phyloP scores from a whole-genome alignment of 2,797 vertebrate species.

The Hydrocynus forskahlii region DNA sequence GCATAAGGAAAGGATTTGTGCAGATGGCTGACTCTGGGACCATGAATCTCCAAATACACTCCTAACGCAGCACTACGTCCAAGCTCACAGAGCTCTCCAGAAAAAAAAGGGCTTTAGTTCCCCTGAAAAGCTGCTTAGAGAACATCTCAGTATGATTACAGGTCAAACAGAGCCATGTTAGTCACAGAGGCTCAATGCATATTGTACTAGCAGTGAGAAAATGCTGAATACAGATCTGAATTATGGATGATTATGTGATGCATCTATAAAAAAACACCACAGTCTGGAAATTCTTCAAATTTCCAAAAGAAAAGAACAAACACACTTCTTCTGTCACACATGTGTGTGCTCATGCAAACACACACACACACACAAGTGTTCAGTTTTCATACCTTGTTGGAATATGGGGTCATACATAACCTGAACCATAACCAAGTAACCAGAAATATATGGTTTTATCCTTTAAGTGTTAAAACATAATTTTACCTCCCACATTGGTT shows the following conservation, averaged over 20 bases:
- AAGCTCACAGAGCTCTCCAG: constrained; percentile 22
- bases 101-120: constrained; percentile 33
- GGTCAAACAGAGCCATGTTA: constrained; percentile 42
- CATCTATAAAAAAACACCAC: constrained; percentile 9
- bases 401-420: too few species aligned
- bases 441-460: too few species aligned
- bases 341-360: too few species aligned
- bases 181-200: constrained; percentile 35
- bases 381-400: too few species aligned
- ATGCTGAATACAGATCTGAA: constrained; percentile 14
- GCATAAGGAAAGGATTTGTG: constrained; percentile 61
- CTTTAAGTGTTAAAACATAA: not conserved
- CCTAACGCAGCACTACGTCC: constrained; percentile 22
- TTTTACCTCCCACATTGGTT: not conserved
- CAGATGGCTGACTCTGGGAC: constrained; percentile 59
- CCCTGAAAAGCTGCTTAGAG: constrained; percentile 43
- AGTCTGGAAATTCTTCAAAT: constrained; percentile 19
- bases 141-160: constrained; percentile 51
- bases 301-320: not conserved
- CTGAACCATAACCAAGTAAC: too few species aligned
- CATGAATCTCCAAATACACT: constrained; percentile 55
- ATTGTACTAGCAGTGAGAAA: not conserved
- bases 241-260: constrained; percentile 25
- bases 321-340: not conserved
- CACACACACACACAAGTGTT: not conserved